These are phyloP conservation scores for Drosophila algonquin DNA, from an alignment of 2,888 invertebrate genomes.

Conservation along the genomic window DNA sequence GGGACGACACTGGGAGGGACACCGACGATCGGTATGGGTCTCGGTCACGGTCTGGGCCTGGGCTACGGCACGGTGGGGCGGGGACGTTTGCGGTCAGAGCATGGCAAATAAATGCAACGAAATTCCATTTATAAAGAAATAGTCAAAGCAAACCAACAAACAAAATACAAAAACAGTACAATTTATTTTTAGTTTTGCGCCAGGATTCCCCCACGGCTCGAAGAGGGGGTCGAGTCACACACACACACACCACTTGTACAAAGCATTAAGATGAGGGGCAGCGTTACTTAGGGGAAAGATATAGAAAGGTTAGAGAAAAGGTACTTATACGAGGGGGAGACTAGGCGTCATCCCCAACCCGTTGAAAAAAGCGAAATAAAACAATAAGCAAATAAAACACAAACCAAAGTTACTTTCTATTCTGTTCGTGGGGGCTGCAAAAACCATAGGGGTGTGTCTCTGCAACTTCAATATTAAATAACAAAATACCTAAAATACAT, in stretches of 20 bases:
- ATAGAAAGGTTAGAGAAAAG: background rate
- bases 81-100: slow-evolving; percentile 51
- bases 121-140: slow-evolving; percentile 64
- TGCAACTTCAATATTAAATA: slow-evolving; percentile 51
- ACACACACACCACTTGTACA: slow-evolving; percentile 47
- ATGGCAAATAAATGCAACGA: slow-evolving; percentile 62
- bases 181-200: slow-evolving; percentile 66
- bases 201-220: slow-evolving; percentile 9
- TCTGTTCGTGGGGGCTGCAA: slow-evolving; percentile 21
- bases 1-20: background rate
- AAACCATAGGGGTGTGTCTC: slow-evolving; percentile 20
- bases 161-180: slow-evolving; percentile 61
- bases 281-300: slow-evolving; percentile 55
- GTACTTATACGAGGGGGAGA: slow-evolving; percentile 25
- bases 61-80: slow-evolving; percentile 20
- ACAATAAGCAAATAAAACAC: slow-evolving; percentile 23
- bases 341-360: background rate
- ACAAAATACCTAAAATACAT: slow-evolving; percentile 38
- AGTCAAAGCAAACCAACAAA: slow-evolving; percentile 33
- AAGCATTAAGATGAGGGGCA: slow-evolving; percentile 51
- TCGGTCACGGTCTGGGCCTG: slow-evolving; percentile 28
- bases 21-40: slow-evolving; percentile 6
- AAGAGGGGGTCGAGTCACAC: slow-evolving; percentile 11
- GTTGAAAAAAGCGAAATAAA: slow-evolving; percentile 14
- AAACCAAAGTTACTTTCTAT: slow-evolving; percentile 57